These are phyloP conservation scores for Phataginus tetradactyla DNA, from an alignment of 2,797 vertebrate genomes.

Conservation along the genomic window DNA sequence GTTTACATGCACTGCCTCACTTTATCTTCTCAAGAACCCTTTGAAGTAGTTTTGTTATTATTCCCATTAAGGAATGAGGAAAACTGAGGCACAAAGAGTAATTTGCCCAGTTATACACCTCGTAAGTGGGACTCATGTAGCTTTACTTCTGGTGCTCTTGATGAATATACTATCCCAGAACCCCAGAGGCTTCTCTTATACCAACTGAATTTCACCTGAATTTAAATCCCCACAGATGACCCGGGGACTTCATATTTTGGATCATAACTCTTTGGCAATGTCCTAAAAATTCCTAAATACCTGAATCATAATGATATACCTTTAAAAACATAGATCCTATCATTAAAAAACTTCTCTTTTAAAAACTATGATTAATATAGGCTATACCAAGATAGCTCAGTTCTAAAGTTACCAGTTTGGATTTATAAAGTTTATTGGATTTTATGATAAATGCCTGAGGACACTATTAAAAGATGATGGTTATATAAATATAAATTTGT, in stretches of 20 bases:
- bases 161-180: not conserved
- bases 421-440: not conserved
- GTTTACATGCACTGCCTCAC: not conserved
- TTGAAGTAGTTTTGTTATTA: not conserved
- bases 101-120: not conserved
- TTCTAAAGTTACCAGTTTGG: not conserved
- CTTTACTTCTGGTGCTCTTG: not conserved
- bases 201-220: not conserved
- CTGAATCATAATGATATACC: not conserved
- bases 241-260: not conserved
- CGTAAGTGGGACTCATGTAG: not conserved
- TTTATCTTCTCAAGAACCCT: slow-evolving; percentile 29
- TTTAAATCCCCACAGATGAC: not conserved
- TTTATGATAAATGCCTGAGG: slow-evolving; percentile 15
- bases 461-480: not conserved
- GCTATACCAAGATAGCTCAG: not conserved
- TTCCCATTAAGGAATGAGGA: not conserved
- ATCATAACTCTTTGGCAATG: not conserved
- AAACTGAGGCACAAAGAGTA: not conserved
- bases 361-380: not conserved
- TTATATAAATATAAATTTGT: not conserved
- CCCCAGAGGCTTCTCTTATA: not conserved
- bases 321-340: not conserved
- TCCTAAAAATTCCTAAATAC: not conserved
- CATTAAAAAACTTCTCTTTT: not conserved